phyloP scores from a whole-genome alignment of 2,113 vertebrate genomes.

The Athene cunicularia region DNA sequence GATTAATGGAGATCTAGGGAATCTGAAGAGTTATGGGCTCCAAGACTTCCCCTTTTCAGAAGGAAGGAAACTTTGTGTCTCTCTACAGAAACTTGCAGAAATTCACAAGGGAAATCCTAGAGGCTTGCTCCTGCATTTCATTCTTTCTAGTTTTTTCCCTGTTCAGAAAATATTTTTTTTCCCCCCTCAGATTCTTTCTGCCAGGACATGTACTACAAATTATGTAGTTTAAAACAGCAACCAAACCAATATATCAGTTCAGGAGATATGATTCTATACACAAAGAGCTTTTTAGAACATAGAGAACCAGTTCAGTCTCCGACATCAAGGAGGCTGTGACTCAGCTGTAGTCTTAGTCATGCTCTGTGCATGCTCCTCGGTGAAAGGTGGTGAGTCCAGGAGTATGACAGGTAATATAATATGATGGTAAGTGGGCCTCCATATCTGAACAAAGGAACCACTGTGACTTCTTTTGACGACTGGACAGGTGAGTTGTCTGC shows the following conservation, averaged over 20 bases:
- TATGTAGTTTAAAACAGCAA: neutral
- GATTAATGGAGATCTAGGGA: neutral
- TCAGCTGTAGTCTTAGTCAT: neutral
- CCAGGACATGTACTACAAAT: neutral
- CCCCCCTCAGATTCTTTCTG: neutral
- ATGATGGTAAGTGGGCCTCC: neutral
- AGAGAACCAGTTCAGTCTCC: neutral
- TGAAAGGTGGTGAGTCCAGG: neutral
- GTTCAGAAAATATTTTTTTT: neutral
- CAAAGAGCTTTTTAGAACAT: neutral
- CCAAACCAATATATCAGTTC: neutral
- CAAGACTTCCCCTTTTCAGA: neutral
- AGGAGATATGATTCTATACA: neutral
- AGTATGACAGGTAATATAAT: neutral
- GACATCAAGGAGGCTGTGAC: neutral
- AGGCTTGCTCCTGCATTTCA: neutral
- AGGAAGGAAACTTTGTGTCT: neutral
- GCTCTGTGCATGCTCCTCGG: neutral
- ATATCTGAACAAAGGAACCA: neutral
- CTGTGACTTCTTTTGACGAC: neutral
- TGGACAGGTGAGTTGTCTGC: neutral
- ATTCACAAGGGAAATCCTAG: neutral
- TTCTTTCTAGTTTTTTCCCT: neutral
- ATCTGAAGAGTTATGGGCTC: neutral
- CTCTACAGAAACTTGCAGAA: neutral